A percentile compares a stretch with the other conserved stretches of the same genome.
Evolutionary conservation across 2,113 vertebrate species (phyloP).

Genomic region (Silurus glanis): DNA sequence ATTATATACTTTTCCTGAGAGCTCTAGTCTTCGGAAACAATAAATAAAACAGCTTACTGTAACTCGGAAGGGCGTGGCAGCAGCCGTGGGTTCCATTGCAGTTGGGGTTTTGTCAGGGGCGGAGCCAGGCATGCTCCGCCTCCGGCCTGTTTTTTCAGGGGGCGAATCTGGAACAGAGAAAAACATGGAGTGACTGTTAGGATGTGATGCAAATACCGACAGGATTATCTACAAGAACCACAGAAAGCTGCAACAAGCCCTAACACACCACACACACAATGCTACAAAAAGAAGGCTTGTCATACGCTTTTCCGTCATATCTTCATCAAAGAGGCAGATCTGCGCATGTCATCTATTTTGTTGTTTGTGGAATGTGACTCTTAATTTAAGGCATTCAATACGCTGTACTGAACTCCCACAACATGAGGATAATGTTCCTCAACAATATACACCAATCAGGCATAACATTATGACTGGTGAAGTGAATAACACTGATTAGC

Average conservation of each 20-base stretch:
- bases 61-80: slow-evolving; percentile 87
- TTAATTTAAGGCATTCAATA: background rate
- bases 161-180: slow-evolving; percentile 83
- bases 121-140: slow-evolving; percentile 89
- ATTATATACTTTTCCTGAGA: background rate
- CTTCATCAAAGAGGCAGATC: background rate
- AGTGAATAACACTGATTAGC: too few species aligned
- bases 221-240: background rate
- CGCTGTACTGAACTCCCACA: too few species aligned
- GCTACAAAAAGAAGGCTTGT: background rate
- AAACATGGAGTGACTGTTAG: background rate
- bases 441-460: background rate
- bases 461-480: too few species aligned
- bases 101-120: slow-evolving; percentile 79
- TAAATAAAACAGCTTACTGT: slow-evolving; percentile 78
- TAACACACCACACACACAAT: background rate
- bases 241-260: background rate
- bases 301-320: background rate
- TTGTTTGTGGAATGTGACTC: background rate
- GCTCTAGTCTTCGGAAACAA: background rate
- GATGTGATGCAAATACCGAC: background rate
- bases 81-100: slow-evolving; percentile 83
- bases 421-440: background rate
- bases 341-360: slow-evolving; percentile 25
- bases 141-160: slow-evolving; percentile 86